Evolutionary conservation across 2,797 vertebrate genomes (phyloP), one percentile per base, ranked within the genome.

Genomic region (Okamejei kenojei): DNA sequence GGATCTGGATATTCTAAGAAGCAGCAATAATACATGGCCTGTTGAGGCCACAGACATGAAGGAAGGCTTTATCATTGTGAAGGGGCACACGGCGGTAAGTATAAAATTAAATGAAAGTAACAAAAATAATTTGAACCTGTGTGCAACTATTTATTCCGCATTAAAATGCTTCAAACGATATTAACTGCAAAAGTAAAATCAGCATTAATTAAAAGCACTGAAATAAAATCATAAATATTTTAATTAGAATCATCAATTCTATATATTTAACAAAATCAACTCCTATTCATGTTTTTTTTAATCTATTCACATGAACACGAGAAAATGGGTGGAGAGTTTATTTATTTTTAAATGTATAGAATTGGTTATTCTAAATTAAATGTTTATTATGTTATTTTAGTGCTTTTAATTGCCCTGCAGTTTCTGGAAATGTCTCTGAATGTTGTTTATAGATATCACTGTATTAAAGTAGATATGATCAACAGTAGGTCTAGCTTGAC

Each of bases 1-100:
- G 98, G 99, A 99, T 94, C 96, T 99, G 94, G 99, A 99, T 73
- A 97, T 98, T 63, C 96, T 99, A 93, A 96, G 97, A 94, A 95
- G 97, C 0, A 98, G 95, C 95, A 96, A 97, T 94, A 98, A 93
- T 94, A 96, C 95, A 65, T 99, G 98, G 98, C 99, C 98, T 0
- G 94, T 98, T 82, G 97, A 98, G 91, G 97, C 96, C 68, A 95
- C 96, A 77, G 98, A 97, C 0, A 95, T 99, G 93, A 99, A 98
- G 95, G 98, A 99, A 73, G 98, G 99, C 71, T 98, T 99, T 94
- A 99, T 99, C 35, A 97, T 97, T 84, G 96, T 99, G 91, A 98
- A 97, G 94, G 99, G 99, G 93, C 99, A 99, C 93, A 97, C 97
- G 73, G 98, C 97, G 95, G 99, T 99, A 97, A 93, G 94, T 65